phyloP scores from a whole-genome alignment of 2,888 invertebrate genomes.

The Pseudanteris insignis region DNA sequence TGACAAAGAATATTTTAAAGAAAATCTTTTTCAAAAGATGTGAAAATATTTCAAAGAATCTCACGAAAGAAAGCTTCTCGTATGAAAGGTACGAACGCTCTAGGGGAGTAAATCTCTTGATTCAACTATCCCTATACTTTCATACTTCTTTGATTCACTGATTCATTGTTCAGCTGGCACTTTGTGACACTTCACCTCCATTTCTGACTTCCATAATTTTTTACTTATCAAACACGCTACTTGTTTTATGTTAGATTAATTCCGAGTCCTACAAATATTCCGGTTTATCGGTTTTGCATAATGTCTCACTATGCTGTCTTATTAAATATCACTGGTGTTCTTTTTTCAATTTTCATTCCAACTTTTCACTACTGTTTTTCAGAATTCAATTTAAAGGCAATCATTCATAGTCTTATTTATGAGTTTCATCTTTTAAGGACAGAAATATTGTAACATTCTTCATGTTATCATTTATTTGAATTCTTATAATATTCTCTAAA shows the following conservation, averaged over 20 bases:
- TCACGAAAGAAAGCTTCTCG: conserved; percentile 26
- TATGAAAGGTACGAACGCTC: conserved; percentile 24
- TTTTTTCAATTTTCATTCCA: conserved; percentile 4
- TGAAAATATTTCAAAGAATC: conserved; percentile 14
- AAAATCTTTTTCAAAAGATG: conserved; percentile 3
- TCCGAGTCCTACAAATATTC: conserved; percentile 23
- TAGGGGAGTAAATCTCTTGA: conserved; percentile 31
- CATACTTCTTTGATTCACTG: conserved; percentile 27
- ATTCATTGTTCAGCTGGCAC: conserved; percentile 35
- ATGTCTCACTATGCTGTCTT: conserved; percentile 12
- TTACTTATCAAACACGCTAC: conserved; percentile 21
- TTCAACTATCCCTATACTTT: conserved; percentile 29
- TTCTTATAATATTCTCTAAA: too few species aligned
- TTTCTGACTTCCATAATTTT: conserved; percentile 24
- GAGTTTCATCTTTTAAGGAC: neutral
- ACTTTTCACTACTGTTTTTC: too few species aligned
- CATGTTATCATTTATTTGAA: too few species aligned
- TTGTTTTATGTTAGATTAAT: conserved; percentile 35
- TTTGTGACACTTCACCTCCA: conserved; percentile 21
- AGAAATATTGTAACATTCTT: too few species aligned
- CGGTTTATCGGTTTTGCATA: conserved; percentile 12
- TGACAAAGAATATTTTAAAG: conserved; percentile 12
- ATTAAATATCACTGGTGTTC: conserved; percentile 8
- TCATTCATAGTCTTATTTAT: neutral
- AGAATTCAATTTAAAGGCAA: too few species aligned